A percentile compares a stretch with the other conserved stretches of the same genome.
Evolutionary conservation across 2,113 vertebrate species (phyloP).

Genomic region (Epinephelus cyanopodus): DNA sequence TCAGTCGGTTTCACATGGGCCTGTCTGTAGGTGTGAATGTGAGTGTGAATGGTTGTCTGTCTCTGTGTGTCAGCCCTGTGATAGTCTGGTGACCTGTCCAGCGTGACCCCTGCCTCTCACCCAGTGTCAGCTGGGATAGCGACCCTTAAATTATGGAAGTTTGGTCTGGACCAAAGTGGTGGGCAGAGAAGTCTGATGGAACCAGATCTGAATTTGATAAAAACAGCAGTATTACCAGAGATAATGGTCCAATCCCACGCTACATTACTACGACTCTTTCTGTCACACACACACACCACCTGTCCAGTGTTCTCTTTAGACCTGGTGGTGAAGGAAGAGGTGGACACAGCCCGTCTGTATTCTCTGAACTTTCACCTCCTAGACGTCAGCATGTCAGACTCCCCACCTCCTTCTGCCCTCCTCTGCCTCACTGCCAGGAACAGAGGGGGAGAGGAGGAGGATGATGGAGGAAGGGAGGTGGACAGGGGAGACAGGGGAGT

Average conservation of each 20-base stretch:
- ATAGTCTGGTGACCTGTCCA: too few species aligned
- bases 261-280: neutral
- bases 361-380: neutral
- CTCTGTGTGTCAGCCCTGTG: too few species aligned
- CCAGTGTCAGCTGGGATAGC: too few species aligned
- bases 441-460: conserved; percentile 11
- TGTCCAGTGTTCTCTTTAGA: neutral
- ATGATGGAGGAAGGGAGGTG: neutral
- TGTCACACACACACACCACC: neutral
- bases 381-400: conserved; percentile 29
- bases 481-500: conserved; percentile 28
- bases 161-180: too few species aligned
- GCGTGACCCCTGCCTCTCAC: too few species aligned
- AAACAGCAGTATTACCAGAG: too few species aligned
- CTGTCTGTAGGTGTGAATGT: too few species aligned
- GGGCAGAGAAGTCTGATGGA: too few species aligned
- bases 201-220: too few species aligned
- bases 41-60: too few species aligned
- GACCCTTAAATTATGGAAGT: too few species aligned
- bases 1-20: too few species aligned
- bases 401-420: neutral
- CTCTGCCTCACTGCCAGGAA: conserved; percentile 42
- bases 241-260: neutral
- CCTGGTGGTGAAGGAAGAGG: neutral
- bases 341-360: conserved; percentile 3